A percentile compares a stretch with the other conserved stretches of the same genome.
These are phyloP conservation scores for Perca schrenkii DNA, from an alignment of 2,113 vertebrate species.

Conservation along the genomic window DNA sequence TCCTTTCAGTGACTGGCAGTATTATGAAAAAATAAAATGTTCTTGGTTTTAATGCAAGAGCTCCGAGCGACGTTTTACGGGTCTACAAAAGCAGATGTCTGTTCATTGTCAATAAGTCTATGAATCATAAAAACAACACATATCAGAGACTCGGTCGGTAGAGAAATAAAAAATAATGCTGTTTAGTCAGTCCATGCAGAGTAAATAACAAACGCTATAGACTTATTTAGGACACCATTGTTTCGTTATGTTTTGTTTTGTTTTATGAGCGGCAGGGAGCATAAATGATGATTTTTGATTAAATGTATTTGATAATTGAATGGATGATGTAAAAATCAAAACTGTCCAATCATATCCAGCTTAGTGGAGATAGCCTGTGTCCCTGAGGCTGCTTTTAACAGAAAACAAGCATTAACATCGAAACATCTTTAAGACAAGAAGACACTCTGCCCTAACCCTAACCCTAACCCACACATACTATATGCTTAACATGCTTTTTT, in stretches of 20 bases:
- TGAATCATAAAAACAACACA: conserved; percentile 54
- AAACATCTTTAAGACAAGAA: not conserved
- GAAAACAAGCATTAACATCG: not conserved
- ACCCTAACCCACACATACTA: not conserved
- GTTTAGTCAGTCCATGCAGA: conserved; percentile 24
- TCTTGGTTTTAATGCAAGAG: conserved; percentile 57
- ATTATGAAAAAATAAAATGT: conserved; percentile 65
- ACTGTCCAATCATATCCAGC: not conserved
- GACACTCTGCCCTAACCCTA: not conserved
- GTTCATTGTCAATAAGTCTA: conserved; percentile 43
- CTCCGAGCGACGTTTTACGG: conserved; percentile 33
- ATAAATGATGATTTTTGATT: conserved; percentile 21
- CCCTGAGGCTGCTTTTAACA: not conserved
- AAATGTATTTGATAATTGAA: conserved; percentile 32
- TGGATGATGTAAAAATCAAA: conserved; percentile 1
- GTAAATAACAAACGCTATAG: conserved; percentile 24
- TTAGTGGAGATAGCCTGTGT: not conserved
- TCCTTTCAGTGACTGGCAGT: conserved; percentile 56
- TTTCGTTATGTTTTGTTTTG: conserved; percentile 8
- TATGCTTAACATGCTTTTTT: not conserved
- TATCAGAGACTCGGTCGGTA: conserved; percentile 37
- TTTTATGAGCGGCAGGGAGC: not conserved
- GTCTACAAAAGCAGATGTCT: conserved; percentile 53
- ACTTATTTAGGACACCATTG: conserved; percentile 7
- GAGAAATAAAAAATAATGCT: conserved; percentile 41